Base-by-base conservation (phyloP, 2,888 invertebrate species). In the Salpingus planirostris region DNA sequence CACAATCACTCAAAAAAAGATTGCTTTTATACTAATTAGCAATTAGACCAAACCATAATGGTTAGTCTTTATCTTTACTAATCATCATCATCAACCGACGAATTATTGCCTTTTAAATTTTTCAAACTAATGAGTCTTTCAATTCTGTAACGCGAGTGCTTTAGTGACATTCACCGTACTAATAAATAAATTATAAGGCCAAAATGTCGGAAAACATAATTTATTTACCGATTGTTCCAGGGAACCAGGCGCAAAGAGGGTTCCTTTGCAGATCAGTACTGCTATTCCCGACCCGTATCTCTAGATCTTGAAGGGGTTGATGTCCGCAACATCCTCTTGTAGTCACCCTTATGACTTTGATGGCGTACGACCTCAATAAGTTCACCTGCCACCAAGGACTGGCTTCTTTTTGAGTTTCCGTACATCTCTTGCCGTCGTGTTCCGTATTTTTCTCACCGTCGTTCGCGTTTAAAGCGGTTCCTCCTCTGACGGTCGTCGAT, bases 381-480 rank as follows among this genome's bases (percentile, higher is more conserved):
- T 92, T 89, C 5, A 91, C 90, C 50, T 83, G 80, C 91, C 91
- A 92, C 89, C 90, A 92, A 0, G 91, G 91, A 12, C 89, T 89
- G 0, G 84, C 81, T 55, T 92, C 91, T 38, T 82, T 77, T 58
- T 85, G 83, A 0, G 91, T 92, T 67, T 91, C 90, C 0, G 89
- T 86, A 62, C 92, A 92, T 40, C 85, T 70, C 57, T 84, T 81
- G 8, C 86, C 88, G 50, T 91, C 90, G 54, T 90, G 89, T 37
- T 88, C 84, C 21, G 86, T 79, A 39, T 80, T 78, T 46, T 73
- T 71, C 59, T 89, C 86, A 2, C 91, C 92, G 54, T 91, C 91
- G 55, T 91, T 91, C 8, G 88, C 91, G 57, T 85, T 88, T 30
- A 74, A 71, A 0, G 89, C 82, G 3, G 76, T 76, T 1, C 90